These are phyloP conservation scores for Campoletis raptor DNA, from an alignment of 2,888 invertebrate genomes.

Conservation along the genomic window DNA sequence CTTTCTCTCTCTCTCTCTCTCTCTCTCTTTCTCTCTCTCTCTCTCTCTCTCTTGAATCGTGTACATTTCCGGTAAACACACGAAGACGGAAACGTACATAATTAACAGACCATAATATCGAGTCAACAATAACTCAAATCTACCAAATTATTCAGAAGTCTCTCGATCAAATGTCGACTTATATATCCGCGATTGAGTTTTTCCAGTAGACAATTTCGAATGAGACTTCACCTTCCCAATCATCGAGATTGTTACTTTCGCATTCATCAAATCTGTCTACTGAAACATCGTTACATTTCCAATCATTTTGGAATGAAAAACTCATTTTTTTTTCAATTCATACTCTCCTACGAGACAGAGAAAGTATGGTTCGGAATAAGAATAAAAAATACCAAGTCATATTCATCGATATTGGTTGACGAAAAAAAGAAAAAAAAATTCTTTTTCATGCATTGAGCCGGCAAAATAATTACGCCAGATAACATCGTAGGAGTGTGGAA, in stretches of 20 bases:
- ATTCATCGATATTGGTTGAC: neutral
- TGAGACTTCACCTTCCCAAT: neutral
- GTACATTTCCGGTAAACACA: conserved; percentile 10
- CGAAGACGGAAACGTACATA: conserved; percentile 1
- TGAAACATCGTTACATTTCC: neutral
- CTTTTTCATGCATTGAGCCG: neutral
- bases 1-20: conserved; percentile 8
- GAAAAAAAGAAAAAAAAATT: neutral
- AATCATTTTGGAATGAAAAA: neutral
- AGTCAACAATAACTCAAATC: neutral
- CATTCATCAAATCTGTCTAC: neutral
- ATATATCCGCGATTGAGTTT: neutral
- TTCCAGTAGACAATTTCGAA: neutral
- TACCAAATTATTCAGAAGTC: neutral
- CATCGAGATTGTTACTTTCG: neutral
- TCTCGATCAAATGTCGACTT: neutral
- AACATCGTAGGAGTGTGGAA: neutral
- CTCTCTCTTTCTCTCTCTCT: neutral
- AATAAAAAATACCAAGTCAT: neutral
- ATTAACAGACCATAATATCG: conserved; percentile 2
- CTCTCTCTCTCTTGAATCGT: neutral
- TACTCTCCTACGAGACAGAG: neutral
- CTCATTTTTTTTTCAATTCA: neutral
- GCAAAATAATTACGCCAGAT: conserved; percentile 8
- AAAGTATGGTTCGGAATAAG: neutral